Evolutionary conservation across 1,140 invertebrate species (phyloP).

Genomic region (Periplaneta americana): DNA sequence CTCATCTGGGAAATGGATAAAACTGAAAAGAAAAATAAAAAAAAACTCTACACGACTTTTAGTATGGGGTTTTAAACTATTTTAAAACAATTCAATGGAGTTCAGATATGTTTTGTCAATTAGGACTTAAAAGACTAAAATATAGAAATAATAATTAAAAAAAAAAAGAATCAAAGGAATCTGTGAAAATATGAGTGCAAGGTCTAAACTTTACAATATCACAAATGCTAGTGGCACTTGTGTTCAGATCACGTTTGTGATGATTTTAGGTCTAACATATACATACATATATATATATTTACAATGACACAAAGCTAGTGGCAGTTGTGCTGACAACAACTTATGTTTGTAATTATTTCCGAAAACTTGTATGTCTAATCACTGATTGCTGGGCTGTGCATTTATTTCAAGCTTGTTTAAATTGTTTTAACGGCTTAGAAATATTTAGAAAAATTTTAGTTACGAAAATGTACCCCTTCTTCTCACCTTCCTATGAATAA

Average conservation of each 20-base stretch:
- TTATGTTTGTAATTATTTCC: neutral
- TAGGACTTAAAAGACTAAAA: too few relatives aligned
- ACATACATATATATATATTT: too few relatives aligned
- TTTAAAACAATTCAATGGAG: neutral
- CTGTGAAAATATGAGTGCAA: neutral
- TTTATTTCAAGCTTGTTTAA: neutral
- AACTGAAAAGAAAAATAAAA: neutral
- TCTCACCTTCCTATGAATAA: neutral
- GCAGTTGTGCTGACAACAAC: neutral
- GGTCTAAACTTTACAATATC: neutral
- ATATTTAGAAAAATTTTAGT: neutral
- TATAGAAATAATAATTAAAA: too few relatives aligned
- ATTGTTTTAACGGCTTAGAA: neutral
- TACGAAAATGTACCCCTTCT: too few relatives aligned
- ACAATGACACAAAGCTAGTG: neutral
- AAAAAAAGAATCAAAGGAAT: neutral
- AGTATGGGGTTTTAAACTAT: neutral
- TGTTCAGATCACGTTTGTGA: neutral
- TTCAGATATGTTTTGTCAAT: neutral
- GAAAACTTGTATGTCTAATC: neutral
- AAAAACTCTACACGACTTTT: neutral
- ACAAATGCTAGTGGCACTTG: neutral
- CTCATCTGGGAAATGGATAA: neutral
- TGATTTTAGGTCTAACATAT: neutral
- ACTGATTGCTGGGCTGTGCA: neutral